Evolutionary conservation across 2,113 vertebrate species (phyloP).

Genomic region (Scomber scombrus): DNA sequence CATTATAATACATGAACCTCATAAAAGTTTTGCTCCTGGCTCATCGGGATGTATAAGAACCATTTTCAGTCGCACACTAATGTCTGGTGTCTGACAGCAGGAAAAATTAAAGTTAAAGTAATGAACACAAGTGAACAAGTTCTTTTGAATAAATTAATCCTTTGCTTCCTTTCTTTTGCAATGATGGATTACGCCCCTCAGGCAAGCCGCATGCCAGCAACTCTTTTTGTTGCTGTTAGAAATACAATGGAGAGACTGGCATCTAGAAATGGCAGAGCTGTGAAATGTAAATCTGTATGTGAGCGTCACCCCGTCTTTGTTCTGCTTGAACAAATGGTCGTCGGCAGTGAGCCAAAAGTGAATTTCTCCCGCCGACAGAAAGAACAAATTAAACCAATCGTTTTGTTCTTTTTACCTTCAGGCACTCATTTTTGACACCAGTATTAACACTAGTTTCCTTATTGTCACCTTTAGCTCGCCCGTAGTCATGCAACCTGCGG

Average conservation of each 20-base stretch:
- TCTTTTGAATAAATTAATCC: slow-evolving; percentile 62
- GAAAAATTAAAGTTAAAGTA: slow-evolving; percentile 60
- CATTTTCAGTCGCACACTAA: slow-evolving; percentile 4
- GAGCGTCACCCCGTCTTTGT: slow-evolving; percentile 65
- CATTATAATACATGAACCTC: not conserved
- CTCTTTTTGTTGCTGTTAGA: slow-evolving; percentile 62
- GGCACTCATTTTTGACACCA: slow-evolving; percentile 42
- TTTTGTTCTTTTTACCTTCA: slow-evolving; percentile 38
- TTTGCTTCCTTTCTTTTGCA: slow-evolving; percentile 58
- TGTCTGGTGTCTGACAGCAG: slow-evolving; percentile 45
- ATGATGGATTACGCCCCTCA: slow-evolving; percentile 75
- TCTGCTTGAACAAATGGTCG: slow-evolving; percentile 68
- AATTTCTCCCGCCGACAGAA: slow-evolving; percentile 45
- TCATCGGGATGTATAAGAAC: not conserved
- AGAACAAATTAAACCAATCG: slow-evolving; percentile 63
- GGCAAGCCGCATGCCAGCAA: slow-evolving; percentile 64
- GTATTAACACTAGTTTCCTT: not conserved
- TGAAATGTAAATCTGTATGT: slow-evolving; percentile 71
- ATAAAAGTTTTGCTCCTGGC: slow-evolving; percentile 8
- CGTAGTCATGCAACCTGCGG: slow-evolving; percentile 29
- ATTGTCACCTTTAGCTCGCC: slow-evolving; percentile 42
- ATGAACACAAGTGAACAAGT: slow-evolving; percentile 65
- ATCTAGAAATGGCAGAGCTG: slow-evolving; percentile 69
- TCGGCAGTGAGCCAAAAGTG: slow-evolving; percentile 55
- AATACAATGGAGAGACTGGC: slow-evolving; percentile 71